Evolutionary conservation across 2,888 invertebrate species (phyloP).

Genomic region (Troides aeacus): DNA sequence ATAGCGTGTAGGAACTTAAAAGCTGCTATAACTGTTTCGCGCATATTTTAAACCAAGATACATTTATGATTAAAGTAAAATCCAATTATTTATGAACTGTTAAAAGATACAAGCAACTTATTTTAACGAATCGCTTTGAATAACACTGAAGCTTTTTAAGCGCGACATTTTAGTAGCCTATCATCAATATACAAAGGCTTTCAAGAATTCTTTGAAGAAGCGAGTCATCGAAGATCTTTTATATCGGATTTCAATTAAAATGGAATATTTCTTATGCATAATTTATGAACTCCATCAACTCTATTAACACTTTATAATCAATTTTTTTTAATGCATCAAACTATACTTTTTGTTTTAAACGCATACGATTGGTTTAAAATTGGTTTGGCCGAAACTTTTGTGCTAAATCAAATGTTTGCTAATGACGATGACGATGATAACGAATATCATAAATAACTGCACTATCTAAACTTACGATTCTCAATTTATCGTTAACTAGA

Average conservation of each 20-base stretch:
- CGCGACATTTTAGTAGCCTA: conserved; percentile 20
- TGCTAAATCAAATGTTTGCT: conserved; percentile 5
- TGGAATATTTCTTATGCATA: conserved; percentile 17
- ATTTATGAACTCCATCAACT: conserved; percentile 8
- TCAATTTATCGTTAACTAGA: no score
- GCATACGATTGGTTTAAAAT: background rate
- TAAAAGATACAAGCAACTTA: no score
- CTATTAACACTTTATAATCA: conserved; percentile 11
- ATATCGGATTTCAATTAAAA: conserved; percentile 32
- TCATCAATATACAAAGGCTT: conserved; percentile 14
- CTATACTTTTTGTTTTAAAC: conserved; percentile 2
- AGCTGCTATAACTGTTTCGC: no score
- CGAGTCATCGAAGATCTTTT: conserved; percentile 23
- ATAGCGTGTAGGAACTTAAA: no score
- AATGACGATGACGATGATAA: background rate
- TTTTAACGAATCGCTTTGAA: background rate
- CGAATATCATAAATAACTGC: background rate
- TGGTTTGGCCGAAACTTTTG: background rate
- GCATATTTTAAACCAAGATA: no score
- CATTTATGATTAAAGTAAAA: no score
- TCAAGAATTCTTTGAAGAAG: conserved; percentile 23
- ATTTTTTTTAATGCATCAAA: conserved; percentile 2
- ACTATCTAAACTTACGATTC: background rate
- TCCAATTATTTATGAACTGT: no score
- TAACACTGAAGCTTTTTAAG: conserved; percentile 9